Evolutionary conservation across 2,888 invertebrate species (phyloP).

Genomic region (Drosophila niveifrons): DNA sequence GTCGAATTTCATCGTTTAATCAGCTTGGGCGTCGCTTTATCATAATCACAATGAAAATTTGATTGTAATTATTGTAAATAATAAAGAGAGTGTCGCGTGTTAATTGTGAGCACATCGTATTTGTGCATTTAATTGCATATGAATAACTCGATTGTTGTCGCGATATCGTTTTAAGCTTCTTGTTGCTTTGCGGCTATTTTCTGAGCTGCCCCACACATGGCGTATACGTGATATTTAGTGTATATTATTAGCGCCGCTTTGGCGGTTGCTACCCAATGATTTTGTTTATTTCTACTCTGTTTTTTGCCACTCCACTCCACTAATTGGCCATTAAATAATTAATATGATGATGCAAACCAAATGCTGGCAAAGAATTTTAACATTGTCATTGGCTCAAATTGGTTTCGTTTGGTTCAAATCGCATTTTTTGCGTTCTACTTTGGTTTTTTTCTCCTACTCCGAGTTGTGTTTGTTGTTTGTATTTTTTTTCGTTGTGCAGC

Average conservation of each 20-base stretch:
- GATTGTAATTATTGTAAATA: conserved; percentile 61
- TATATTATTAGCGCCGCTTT: too few relatives aligned
- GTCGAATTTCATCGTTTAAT: conserved; percentile 23
- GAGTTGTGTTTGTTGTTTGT: too few relatives aligned
- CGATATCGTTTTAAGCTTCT: background rate
- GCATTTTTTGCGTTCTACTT: background rate
- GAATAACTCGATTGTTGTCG: conserved; percentile 8
- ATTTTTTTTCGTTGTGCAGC: background rate
- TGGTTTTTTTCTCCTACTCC: too few relatives aligned
- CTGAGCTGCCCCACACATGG: conserved; percentile 4
- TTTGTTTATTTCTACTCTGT: too few relatives aligned
- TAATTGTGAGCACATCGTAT: conserved; percentile 21
- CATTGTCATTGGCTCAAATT: conserved; percentile 13
- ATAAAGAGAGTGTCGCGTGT: conserved; percentile 44
- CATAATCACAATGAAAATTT: conserved; percentile 55
- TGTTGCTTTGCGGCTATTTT: conserved; percentile 7
- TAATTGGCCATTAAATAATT: conserved; percentile 71
- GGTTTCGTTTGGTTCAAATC: conserved; percentile 20
- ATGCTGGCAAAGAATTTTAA: conserved; percentile 24
- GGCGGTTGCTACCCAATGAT: too few relatives aligned
- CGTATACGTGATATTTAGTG: conserved; percentile 47
- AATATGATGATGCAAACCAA: conserved; percentile 45
- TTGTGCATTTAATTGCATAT: conserved; percentile 15
- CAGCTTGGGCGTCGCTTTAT: conserved; percentile 30
- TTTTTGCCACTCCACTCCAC: conserved; percentile 7